A percentile compares a stretch with the other conserved stretches of the same genome.
Conservation (phyloP, 2,888 invertebrate genomes). For the Dryocosmus kuriphilus region DNA sequence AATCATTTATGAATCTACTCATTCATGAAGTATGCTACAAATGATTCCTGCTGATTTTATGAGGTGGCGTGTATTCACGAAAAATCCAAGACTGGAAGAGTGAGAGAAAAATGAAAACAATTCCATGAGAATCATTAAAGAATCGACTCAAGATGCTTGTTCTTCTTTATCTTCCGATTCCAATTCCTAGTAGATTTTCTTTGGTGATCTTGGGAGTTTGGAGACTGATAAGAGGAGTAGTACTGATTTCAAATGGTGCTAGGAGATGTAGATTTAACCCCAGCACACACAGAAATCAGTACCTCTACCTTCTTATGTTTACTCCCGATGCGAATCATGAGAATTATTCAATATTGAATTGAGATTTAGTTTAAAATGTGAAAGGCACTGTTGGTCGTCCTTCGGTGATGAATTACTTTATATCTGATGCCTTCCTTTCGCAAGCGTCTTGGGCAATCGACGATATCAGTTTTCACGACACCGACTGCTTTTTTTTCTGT, state of each 20-base stretch:
- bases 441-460: constrained; percentile 28
- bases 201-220: constrained; percentile 42
- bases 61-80: constrained; percentile 19
- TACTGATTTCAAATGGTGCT: constrained; percentile 78
- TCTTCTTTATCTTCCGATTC: not conserved
- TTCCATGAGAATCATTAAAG: constrained; percentile 23
- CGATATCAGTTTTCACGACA: constrained; percentile 50
- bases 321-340: not conserved
- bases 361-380: not conserved
- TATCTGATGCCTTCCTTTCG: constrained; percentile 28
- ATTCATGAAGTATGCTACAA: constrained; percentile 6
- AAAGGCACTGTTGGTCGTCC: constrained; percentile 22
- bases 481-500: constrained; percentile 28
- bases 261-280: constrained; percentile 72
- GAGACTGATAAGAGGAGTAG: constrained; percentile 73
- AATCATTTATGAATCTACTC: constrained; percentile 10
- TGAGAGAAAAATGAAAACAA: not conserved
- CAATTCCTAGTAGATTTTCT: not conserved
- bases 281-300: constrained; percentile 77
- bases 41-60: constrained; percentile 30
- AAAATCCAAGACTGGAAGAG: constrained; percentile 29
- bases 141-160: constrained; percentile 12
- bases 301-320: constrained; percentile 72
- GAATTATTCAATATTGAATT: not conserved
- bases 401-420: constrained; percentile 24